A percentile compares a stretch with the other conserved stretches of the same genome.
Evolutionary conservation across 2,888 invertebrate genomes (phyloP).

Genomic region (Cephalotes varians): DNA sequence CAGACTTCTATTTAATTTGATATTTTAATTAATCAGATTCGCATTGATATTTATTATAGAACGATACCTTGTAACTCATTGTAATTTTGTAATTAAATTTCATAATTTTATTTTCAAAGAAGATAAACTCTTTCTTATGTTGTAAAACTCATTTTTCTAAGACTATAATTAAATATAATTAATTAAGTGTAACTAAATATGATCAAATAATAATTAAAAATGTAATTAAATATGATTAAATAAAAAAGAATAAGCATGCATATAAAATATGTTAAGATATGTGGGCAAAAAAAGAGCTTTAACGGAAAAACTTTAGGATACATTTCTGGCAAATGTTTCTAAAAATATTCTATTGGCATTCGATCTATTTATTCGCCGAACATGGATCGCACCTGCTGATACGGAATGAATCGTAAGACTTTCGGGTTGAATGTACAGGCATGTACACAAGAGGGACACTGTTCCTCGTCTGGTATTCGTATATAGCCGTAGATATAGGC

Average conservation of each 20-base stretch:
- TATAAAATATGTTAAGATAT: neutral
- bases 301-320: neutral
- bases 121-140: no score
- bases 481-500: constrained; percentile 47
- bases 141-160: neutral
- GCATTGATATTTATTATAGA: neutral
- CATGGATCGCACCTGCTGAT: constrained; percentile 6
- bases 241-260: no score
- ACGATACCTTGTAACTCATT: neutral
- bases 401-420: constrained; percentile 8
- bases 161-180: neutral
- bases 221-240: neutral
- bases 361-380: neutral
- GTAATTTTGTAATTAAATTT: neutral
- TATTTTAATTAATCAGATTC: neutral
- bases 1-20: neutral
- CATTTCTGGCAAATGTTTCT: neutral
- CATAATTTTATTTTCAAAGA: neutral
- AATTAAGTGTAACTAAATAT: neutral
- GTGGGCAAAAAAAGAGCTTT: neutral
- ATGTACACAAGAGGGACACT: constrained; percentile 44
- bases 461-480: constrained; percentile 27
- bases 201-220: neutral
- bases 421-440: constrained; percentile 19
- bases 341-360: neutral